A percentile compares a stretch with the other conserved stretches of the same genome.
These are phyloP conservation scores for Mellivora capensis DNA, from an alignment of 2,113 vertebrate genomes.

Conservation along the genomic window DNA sequence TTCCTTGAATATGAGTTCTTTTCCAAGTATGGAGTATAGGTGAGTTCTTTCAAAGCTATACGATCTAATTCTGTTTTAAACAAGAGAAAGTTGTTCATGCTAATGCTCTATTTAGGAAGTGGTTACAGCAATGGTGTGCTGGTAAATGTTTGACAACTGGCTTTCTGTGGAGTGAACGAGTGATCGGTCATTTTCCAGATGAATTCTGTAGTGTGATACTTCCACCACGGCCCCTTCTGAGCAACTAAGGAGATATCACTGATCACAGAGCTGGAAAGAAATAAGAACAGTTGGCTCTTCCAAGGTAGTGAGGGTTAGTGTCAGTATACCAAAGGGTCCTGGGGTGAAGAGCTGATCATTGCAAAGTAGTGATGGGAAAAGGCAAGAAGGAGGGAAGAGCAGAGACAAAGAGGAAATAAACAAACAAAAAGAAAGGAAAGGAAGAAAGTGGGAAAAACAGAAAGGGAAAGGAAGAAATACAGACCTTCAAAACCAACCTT, in stretches of 20 bases:
- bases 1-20: neutral
- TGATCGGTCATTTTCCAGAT: neutral
- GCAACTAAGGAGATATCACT: neutral
- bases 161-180: neutral
- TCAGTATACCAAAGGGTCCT: rapidly evolving
- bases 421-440: neutral
- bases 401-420: neutral
- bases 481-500: neutral
- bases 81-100: neutral
- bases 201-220: neutral
- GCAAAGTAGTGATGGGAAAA: neutral
- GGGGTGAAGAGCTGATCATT: neutral
- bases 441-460: neutral
- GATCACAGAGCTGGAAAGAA: neutral
- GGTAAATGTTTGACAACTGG: neutral
- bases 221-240: neutral
- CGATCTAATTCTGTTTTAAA: neutral
- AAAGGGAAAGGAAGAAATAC: neutral
- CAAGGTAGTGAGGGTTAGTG: neutral
- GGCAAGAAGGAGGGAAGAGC: neutral
- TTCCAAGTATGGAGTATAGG: neutral
- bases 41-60: neutral
- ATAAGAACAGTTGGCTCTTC: neutral
- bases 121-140: neutral
- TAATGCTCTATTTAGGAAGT: neutral